Evolutionary conservation across 2,888 invertebrate species (phyloP), one percentile per base, ranked within the genome.

Genomic region (Frankliniella fusca): DNA sequence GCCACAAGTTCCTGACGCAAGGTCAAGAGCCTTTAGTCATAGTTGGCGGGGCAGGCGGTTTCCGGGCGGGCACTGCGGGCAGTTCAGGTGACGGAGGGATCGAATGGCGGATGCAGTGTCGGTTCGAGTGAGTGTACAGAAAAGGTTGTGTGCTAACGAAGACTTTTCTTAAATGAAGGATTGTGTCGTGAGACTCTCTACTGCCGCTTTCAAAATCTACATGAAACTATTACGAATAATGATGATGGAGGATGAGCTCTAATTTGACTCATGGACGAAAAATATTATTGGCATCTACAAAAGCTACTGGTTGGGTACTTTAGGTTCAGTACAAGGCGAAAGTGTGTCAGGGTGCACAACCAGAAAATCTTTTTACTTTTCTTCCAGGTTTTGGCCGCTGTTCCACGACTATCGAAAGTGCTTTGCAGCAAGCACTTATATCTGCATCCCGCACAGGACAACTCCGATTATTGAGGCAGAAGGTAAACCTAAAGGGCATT

Each of bases 331-430:
- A 12, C 15, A 7, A 20, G 54, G 15, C 54, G 15, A 76, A 27
- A 76, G 27, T 27, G 70, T 27, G 10, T 54, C 15, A 38, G n/a
- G n/a, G 61, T 61, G 61, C 3, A 23, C 70, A 27, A 23, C 70
- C 70, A 76, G 70, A 76, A 76, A 76, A 76, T 27, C 12, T 10
- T 76, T n/a, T n/a, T n/a, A n/a, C 70, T 76, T 76, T 76, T 12
- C 12, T 27, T 27, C 70, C 7, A 3, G 70, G 10, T 76, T 23
- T 76, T 76, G 12, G 54, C 54, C 54, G 54, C 54, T 38, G 38
- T 38, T 38, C 38, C 5, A 38, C 38, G 38, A 38, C 38, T 5
- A 38, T 38, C 38, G 38, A 38, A 3, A 38, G 38, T 38, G 38
- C 38, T 38, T 38, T 38, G 38, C 5, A 3, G 38, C 2, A 38